Percentiles rank a stretch among this genome's conserved stretches.
These are phyloP conservation scores for Cosmorhoe ocellata DNA, from an alignment of 2,888 invertebrate species.

Conservation along the genomic window DNA sequence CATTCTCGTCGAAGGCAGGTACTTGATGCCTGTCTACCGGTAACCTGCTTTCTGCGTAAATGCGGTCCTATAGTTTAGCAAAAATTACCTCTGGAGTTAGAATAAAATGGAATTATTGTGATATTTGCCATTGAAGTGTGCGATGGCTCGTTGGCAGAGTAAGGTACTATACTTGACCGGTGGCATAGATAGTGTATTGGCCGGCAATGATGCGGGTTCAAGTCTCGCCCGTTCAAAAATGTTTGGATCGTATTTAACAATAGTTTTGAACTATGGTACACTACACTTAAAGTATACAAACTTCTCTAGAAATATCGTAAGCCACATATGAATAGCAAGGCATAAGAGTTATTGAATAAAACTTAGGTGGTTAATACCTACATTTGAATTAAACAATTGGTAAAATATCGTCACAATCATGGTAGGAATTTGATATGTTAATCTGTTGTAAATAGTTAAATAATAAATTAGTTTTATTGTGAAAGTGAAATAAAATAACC, in stretches of 20 bases:
- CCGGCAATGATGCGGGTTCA: too few relatives aligned
- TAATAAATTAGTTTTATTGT: constrained; percentile 6
- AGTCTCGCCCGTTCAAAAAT: too few relatives aligned
- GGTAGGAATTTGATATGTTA: constrained; percentile 1
- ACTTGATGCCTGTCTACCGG: constrained; percentile 29
- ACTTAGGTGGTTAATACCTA: too few relatives aligned
- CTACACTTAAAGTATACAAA: too few relatives aligned
- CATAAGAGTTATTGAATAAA: too few relatives aligned
- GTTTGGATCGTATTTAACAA: too few relatives aligned
- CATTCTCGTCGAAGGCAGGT: not conserved
- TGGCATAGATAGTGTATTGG: too few relatives aligned
- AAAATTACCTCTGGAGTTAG: constrained; percentile 68
- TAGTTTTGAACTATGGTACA: not conserved
- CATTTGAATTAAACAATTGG: not conserved
- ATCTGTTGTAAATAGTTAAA: constrained; percentile 19
- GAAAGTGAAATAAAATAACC: constrained; percentile 12
- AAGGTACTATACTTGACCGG: constrained; percentile 1
- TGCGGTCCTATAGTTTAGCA: constrained; percentile 23
- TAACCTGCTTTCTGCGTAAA: constrained; percentile 7
- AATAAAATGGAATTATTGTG: constrained; percentile 36
- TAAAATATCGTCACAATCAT: constrained; percentile 15
- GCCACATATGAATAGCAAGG: too few relatives aligned
- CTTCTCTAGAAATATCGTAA: too few relatives aligned
- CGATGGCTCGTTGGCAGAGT: constrained; percentile 13
- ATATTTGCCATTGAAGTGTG: constrained; percentile 19